Base-by-base conservation (phyloP, 2,888 invertebrate species). In the Apantesis nais region DNA sequence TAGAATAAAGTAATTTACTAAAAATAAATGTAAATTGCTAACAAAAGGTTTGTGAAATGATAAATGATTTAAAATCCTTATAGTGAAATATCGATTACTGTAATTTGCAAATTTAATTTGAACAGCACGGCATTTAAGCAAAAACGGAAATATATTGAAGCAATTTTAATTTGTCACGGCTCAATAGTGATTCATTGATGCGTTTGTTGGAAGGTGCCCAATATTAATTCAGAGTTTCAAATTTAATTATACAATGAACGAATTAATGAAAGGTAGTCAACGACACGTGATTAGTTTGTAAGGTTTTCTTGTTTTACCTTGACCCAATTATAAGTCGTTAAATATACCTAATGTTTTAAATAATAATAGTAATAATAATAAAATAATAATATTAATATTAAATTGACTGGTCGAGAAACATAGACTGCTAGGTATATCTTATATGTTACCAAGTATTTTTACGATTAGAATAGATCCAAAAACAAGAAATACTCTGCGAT, bases 141-240 rank as follows among this genome's bases (percentile, higher is more conserved):
- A 41, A 62, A 41, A 62, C 25, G 25, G 62, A 39, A 39, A 41
- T 25, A 39, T 25, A 22, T 41, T 14, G 58, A 39, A 16, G 25
- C 62, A 86, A 89, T 88, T 86, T 85, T 87, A 87, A 89, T 89
- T 87, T 89, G 87, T 88, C 86, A 87, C 80, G 82, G 85, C 83
- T 86, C 84, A 86, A 86, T 87, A 85, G 83, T 79, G 80, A 82
- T 79, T 83, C 79, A 75, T 82, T 64, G 75, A 66, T 65, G 67
- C 60, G 62, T 70, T 67, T 66, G 62, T 39, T 31, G 25, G 62
- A 37, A 31, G 48, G 63, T 29, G 11, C 41, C 29, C 63, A 63
- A 63, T 29, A 44, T 29, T 19, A 41, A 44, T 41, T 29, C 41
- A 41, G 29, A 41, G 22, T 41, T 62, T 37, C 14, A 55, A 29